Conservation (phyloP, 2,797 vertebrate genomes). For the Picus viridis region DNA sequence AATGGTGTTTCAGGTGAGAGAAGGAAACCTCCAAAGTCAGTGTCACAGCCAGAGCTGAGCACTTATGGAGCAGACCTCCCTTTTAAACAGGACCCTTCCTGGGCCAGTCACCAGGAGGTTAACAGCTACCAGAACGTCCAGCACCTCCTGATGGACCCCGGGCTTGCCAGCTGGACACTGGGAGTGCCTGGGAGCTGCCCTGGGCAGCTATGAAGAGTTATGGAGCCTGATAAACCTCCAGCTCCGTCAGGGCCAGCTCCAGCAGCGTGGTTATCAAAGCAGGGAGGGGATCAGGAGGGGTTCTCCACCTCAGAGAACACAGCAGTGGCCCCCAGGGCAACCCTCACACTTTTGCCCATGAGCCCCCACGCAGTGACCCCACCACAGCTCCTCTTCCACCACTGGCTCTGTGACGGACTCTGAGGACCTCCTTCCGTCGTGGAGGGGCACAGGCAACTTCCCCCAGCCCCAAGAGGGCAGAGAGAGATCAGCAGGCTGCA, state of each 20-base stretch:
- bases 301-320: rapidly evolving
- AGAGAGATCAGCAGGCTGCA: too few species aligned
- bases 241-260: too few species aligned
- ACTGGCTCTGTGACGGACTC: not conserved
- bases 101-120: not conserved
- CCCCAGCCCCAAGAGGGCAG: rapidly evolving
- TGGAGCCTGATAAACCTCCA: not conserved
- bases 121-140: not conserved
- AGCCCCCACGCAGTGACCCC: too few species aligned
- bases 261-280: rapidly evolving
- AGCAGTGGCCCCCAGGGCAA: not conserved
- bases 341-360: rapidly evolving
- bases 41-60: not conserved
- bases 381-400: not conserved
- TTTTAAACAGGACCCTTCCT: not conserved
- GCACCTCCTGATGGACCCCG: not conserved
- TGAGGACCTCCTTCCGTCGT: rapidly evolving
- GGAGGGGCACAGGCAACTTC: not conserved
- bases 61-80: not conserved
- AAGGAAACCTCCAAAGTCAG: not conserved
- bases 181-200: rapidly evolving
- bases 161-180: not conserved
- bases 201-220: not conserved
- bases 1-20: not conserved
- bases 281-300: not conserved